Evolutionary conservation across 2,888 invertebrate genomes (phyloP), one percentile per base, ranked within the genome.

Genomic region (Metallyticus violacea): DNA sequence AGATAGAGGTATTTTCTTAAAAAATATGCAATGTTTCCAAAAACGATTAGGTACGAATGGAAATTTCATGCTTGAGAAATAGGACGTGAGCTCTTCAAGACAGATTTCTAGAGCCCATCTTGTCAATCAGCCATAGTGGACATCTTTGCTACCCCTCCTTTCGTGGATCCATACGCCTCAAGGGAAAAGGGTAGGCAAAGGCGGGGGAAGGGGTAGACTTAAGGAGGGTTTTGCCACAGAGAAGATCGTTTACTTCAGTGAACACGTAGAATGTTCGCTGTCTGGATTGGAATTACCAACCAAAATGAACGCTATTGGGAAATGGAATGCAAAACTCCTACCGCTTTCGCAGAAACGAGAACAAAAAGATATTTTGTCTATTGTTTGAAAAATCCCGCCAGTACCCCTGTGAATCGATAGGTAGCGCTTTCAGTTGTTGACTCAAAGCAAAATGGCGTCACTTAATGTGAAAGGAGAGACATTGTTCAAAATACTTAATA

Each of bases 371-470:
- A 62, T 77, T 29, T 76, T 81, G 5, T 26, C 77, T 62, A 83
- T 87, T 87, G 85, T 87, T 87, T 87, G 87, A 87, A 87, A 87
- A 87, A 87, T 87, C 87, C 87, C 87, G 87, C 87, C 87, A 85
- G 87, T 87, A 85, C 87, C 81, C 81, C 27, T 28, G 81, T 77
- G 84, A 90, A 91, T 91, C 91, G 91, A 91, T 93, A 95, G 95
- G 94, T 94, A 95, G 94, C 95, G 94, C 93, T 90, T 89, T 91
- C 91, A 93, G 94, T 94, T 94, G 94, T 94, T 94, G 93, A 92
- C 92, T 88, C 92, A 92, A 93, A 92, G 93, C 94, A 94, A 94
- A 93, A 94, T 95, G 94, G 95, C 94, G 94, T 93, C 93, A 92
- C 92, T 92, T 93, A 93, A 94, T 94, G 94, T 94, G 94, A 93